A percentile compares a stretch with the other conserved stretches of the same genome.
Evolutionary conservation across 2,797 vertebrate species (phyloP).

Genomic region (Hydrophis major): DNA sequence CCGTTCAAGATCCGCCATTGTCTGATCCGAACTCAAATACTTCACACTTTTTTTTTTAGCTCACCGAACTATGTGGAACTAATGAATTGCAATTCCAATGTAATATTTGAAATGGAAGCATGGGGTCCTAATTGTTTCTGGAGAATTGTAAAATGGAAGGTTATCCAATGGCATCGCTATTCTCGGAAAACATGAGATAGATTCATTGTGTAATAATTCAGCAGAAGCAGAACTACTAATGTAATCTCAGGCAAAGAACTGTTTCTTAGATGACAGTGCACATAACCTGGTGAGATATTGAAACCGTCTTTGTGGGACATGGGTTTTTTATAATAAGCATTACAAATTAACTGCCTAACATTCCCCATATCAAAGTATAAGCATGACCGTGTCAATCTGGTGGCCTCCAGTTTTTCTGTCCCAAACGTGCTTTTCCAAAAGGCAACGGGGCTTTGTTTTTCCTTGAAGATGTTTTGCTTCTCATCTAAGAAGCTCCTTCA

Average conservation of each 20-base stretch:
- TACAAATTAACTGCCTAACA: background rate
- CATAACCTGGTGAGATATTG: background rate
- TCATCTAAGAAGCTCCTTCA: background rate
- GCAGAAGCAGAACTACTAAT: background rate
- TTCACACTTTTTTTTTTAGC: background rate
- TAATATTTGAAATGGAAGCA: background rate
- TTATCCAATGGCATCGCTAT: background rate
- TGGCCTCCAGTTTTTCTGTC: background rate
- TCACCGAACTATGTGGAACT: background rate
- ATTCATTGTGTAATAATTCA: background rate
- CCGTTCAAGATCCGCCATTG: background rate
- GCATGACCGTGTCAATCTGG: background rate
- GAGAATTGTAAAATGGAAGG: background rate
- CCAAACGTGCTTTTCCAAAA: background rate
- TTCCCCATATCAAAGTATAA: background rate
- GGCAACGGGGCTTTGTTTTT: background rate
- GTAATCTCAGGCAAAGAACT: background rate
- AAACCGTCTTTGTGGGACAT: background rate
- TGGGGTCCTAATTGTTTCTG: background rate
- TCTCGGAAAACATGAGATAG: background rate
- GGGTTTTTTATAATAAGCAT: background rate
- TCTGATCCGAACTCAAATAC: background rate
- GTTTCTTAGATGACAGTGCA: background rate
- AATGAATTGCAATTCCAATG: background rate
- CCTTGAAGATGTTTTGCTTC: background rate